These are phyloP conservation scores for Mustelus asterias DNA, from an alignment of 2,113 vertebrate species.

Conservation along the genomic window DNA sequence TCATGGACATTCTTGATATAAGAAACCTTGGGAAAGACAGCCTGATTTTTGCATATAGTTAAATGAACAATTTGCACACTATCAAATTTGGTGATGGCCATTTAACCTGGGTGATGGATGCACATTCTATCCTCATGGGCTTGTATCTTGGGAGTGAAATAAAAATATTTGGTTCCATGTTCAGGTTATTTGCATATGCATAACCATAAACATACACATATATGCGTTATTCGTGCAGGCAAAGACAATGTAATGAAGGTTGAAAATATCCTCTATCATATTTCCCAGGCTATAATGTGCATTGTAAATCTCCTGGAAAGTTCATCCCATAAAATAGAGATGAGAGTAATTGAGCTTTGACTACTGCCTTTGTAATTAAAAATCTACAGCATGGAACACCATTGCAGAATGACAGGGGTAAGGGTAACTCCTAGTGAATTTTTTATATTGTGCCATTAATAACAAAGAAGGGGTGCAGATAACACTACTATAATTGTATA, in stretches of 20 bases:
- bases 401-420: slow-evolving; percentile 32
- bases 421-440: slow-evolving; percentile 12
- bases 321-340: neutral
- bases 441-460: slow-evolving; percentile 29
- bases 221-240: neutral
- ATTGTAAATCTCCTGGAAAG: slow-evolving; percentile 28
- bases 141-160: neutral
- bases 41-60: neutral
- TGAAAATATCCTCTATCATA: neutral
- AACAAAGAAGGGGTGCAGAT: slow-evolving; percentile 33
- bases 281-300: neutral
- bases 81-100: neutral
- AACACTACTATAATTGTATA: slow-evolving; percentile 27
- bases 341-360: slow-evolving; percentile 31
- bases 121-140: neutral
- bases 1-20: neutral
- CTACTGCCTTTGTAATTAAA: slow-evolving; percentile 15
- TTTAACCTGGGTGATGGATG: neutral
- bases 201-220: neutral
- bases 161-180: neutral
- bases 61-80: neutral
- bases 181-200: neutral
- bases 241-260: slow-evolving; percentile 9
- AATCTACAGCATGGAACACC: slow-evolving; percentile 19
- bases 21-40: neutral